These are phyloP conservation scores for Erpobdella octoculata DNA, from an alignment of 2,888 invertebrate species.

Conservation along the genomic window DNA sequence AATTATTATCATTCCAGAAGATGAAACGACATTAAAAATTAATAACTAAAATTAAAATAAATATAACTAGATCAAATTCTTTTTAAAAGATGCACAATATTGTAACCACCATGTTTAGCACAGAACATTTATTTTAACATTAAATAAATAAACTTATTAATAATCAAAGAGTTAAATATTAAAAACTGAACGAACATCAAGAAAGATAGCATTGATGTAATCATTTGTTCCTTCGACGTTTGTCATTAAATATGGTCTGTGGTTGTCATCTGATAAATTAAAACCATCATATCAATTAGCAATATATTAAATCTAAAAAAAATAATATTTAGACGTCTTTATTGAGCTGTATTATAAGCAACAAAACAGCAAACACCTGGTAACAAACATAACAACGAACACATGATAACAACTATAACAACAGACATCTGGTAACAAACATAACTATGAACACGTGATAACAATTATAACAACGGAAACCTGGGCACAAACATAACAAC, in stretches of 20 bases:
- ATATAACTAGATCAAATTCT: too few relatives aligned
- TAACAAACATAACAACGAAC: too few relatives aligned
- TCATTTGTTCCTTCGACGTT: slow-evolving; percentile 40
- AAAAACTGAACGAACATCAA: slow-evolving; percentile 36
- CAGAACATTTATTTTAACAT: neutral
- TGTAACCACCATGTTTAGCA: neutral
- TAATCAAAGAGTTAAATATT: neutral
- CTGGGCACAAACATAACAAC: neutral
- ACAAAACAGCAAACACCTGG: too few relatives aligned
- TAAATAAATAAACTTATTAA: neutral
- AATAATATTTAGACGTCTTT: too few relatives aligned
- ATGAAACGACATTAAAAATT: too few relatives aligned
- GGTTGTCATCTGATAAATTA: slow-evolving; percentile 35
- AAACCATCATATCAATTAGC: neutral
- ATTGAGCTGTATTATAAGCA: too few relatives aligned
- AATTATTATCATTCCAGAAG: too few relatives aligned
- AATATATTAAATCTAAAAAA: too few relatives aligned
- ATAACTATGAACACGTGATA: neutral
- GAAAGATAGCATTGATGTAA: slow-evolving; percentile 41
- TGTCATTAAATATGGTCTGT: slow-evolving; percentile 39
- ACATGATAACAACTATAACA: too few relatives aligned
- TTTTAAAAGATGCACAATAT: neutral
- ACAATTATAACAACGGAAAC: neutral
- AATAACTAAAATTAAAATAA: too few relatives aligned
- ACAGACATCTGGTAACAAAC: neutral